Base-by-base conservation (phyloP, 1,140 invertebrate genomes). In the Heliconius eleuchia region DNA sequence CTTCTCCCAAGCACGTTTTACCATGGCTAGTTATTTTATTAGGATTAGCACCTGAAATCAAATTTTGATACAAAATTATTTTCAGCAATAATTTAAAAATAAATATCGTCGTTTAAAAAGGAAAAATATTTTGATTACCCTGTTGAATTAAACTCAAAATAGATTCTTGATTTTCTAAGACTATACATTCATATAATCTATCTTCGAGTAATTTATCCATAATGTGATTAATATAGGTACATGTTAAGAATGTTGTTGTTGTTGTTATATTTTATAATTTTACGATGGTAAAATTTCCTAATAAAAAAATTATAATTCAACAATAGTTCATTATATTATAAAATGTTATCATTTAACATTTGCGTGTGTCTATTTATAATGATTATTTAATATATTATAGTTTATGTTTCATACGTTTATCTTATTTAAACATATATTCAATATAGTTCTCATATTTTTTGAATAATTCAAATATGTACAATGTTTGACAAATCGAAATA, bases 1-100 rank as follows among this genome's bases (percentile, higher is more conserved):
- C 92, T 87, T 91, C 91, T 52, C 93, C 92, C 73, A 94, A 82
- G 78, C 88, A 89, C 66, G 93, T 94, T 85, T 92, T 92, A 9
- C 92, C 92, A 83, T 89, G 81, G 66, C 84, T 84, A 52, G 87
- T 86, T 76, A 88, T 86, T 78, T 91, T 92, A 82, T 94, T 93
- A 60, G 92, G 92, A 88, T 93, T 93, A 71, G 91, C 91, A 84
- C 92, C 92, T 94, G 73, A 27, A 50, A 73, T 73, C 2, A n/a
- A 73, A n/a, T 52, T 46, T 13, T 23, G 13, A 46, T n/a, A 13
- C 18, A 52, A 27, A 27, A 39, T 9, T 39, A 72, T 39, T n/a
- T 19, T 42, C 9, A 37, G 70, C 27, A 11, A 34, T 27, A 50
- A 72, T 5, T 57, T 9, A 8, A 23, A 39, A 72, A 39, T 72